Evolutionary conservation across 37 sponge, comb jelly and placozoan species (phyloP).

Genomic region (Amphimedon queenslandica): DNA sequence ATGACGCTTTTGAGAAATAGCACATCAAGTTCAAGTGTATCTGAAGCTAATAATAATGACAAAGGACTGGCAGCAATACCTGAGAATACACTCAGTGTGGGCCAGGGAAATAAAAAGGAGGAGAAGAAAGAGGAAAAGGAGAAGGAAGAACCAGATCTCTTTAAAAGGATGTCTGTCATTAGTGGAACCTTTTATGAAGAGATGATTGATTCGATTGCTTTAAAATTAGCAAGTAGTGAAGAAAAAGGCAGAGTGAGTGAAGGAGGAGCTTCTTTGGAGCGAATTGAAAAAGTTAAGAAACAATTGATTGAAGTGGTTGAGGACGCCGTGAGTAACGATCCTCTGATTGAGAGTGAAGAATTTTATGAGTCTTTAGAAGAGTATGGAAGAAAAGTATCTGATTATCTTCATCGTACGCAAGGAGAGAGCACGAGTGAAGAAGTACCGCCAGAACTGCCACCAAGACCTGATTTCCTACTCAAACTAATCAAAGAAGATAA

Average conservation of each 20-base stretch:
- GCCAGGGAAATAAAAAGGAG: too few relatives aligned
- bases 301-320: background rate
- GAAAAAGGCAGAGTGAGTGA: background rate
- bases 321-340: background rate
- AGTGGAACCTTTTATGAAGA: conserved; percentile 2
- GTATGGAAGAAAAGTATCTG: background rate
- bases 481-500: too few relatives aligned
- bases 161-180: background rate
- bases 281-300: background rate
- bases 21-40: too few relatives aligned
- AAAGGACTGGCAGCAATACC: too few relatives aligned
- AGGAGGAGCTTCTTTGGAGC: background rate
- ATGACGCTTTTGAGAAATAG: too few relatives aligned
- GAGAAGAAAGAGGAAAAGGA: too few relatives aligned
- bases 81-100: too few relatives aligned
- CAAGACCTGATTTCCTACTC: background rate
- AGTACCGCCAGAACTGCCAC: background rate
- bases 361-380: conserved; percentile 3
- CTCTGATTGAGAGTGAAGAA: background rate
- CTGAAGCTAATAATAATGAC: too few relatives aligned
- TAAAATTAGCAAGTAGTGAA: background rate
- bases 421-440: background rate
- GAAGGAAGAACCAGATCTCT: background rate
- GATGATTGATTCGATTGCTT: background rate
- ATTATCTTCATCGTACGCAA: background rate